Evolutionary conservation across 2,888 invertebrate genomes (phyloP), one percentile per base, ranked within the genome.

Genomic region (Cheilosia pagana): DNA sequence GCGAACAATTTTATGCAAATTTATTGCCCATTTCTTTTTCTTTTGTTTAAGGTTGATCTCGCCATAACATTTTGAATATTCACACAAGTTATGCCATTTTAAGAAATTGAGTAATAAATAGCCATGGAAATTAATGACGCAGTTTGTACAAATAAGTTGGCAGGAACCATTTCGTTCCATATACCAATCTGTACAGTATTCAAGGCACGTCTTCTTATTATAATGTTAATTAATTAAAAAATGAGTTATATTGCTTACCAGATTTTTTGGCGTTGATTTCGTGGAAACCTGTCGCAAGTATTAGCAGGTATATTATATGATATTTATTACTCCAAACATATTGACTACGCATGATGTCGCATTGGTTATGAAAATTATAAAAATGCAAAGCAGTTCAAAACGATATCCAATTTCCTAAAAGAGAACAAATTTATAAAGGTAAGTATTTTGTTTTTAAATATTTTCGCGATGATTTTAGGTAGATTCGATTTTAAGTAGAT

Each of bases 331-430:
- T 83, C 83, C 83, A 83, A 75, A 83, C 63, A 48, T 75, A 78
- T 70, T 74, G 79, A 74, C 83, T 83, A 79, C 83, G 83, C 83
- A 83, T 83, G 68, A 45, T 83, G 59, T 59, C n/a, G 79, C 83
- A 83, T 83, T 74, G 52, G 63, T 70, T 74, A 41, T 21, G 25
- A 31, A 35, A 74, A 39, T 35, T 23, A 52, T 23, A 43, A 12
- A 43, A n/a, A n/a, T 16, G 41, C 8, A 31, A 55, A 31, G 31
- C 16, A 31, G 35, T 48, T 70, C 21, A 31, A 57, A 55, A n/a
- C 0, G 19, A 28, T 45, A 12, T 68, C 10, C n/a, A 19, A 45
- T 41, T n/a, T 14, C 53, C 28, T 41, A 25, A 60, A 59, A 52
- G 35, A 23, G 6, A 28, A 14, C 1, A 1, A 28, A 35, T 35